These are phyloP conservation scores for Candidula unifasciata DNA, from an alignment of 2,888 invertebrate genomes.

Conservation along the genomic window DNA sequence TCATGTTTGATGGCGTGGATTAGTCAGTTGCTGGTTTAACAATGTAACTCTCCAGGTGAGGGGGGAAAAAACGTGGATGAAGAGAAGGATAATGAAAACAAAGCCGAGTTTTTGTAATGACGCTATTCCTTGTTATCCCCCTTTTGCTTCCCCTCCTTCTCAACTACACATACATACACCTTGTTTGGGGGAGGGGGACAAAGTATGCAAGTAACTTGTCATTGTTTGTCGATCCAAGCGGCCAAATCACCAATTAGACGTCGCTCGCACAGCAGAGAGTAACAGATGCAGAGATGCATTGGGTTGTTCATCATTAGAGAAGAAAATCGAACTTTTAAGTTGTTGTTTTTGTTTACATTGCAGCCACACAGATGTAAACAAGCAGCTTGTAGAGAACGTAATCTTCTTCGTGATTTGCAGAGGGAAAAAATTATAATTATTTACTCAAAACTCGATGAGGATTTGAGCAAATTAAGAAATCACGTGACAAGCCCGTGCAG, in stretches of 20 bases:
- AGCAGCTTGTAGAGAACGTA: neutral
- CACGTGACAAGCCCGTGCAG: neutral
- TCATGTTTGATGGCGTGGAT: slow-evolving; percentile 1
- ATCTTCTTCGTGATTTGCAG: neutral
- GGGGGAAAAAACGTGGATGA: neutral
- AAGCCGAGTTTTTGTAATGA: slow-evolving; percentile 3
- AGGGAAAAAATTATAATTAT: neutral
- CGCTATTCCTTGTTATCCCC: too few relatives aligned
- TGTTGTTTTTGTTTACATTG: neutral
- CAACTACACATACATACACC: too few relatives aligned
- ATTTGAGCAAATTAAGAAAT: neutral
- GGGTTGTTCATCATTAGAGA: neutral
- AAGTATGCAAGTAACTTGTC: neutral
- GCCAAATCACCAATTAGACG: neutral
- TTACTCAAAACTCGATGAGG: neutral
- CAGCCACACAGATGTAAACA: slow-evolving; percentile 10
- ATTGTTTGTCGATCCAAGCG: neutral
- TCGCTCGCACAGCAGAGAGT: neutral
- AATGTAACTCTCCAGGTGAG: slow-evolving; percentile 9
- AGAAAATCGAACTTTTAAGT: neutral
- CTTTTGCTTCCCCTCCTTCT: too few relatives aligned
- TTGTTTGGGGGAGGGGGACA: too few relatives aligned
- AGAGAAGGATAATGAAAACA: slow-evolving; percentile 9
- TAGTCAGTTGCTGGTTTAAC: slow-evolving; percentile 20
- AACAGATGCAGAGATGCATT: slow-evolving; percentile 6